Percentiles rank a stretch among this genome's conserved stretches.
phyloP scores from a whole-genome alignment of 2,113 vertebrate genomes.

The Lathamus discolor region DNA sequence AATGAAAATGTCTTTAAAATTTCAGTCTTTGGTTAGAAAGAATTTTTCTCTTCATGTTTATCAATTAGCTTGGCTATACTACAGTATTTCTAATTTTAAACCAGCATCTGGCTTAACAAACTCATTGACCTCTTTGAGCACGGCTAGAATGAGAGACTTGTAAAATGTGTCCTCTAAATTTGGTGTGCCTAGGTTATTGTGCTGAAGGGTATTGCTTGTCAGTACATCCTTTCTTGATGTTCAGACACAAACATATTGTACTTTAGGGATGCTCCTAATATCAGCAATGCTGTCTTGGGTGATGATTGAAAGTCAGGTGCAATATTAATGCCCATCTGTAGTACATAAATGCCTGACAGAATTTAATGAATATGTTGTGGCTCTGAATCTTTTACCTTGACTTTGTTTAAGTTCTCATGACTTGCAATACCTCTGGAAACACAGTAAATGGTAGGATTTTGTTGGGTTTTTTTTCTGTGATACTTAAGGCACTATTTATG shows the following conservation, averaged over 20 bases:
- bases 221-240: background rate
- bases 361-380: slow-evolving; percentile 9
- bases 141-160: background rate
- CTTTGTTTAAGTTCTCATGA: background rate
- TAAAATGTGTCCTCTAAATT: background rate
- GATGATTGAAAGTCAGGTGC: slow-evolving; percentile 1
- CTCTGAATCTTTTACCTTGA: background rate
- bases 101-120: background rate
- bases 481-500: background rate
- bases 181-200: background rate
- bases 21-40: background rate
- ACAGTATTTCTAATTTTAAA: background rate
- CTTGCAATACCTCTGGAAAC: background rate
- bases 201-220: background rate
- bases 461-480: background rate
- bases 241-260: background rate
- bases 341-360: background rate
- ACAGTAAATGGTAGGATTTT: background rate
- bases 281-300: background rate
- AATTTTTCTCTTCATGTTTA: background rate
- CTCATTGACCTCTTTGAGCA: background rate
- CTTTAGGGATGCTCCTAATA: background rate
- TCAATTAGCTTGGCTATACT: background rate
- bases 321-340: background rate
- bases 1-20: background rate